A percentile compares a stretch with the other conserved stretches of the same genome.
These are phyloP conservation scores for Liopterus haemorrhoidalis DNA, from an alignment of 2,888 invertebrate species.

Conservation along the genomic window DNA sequence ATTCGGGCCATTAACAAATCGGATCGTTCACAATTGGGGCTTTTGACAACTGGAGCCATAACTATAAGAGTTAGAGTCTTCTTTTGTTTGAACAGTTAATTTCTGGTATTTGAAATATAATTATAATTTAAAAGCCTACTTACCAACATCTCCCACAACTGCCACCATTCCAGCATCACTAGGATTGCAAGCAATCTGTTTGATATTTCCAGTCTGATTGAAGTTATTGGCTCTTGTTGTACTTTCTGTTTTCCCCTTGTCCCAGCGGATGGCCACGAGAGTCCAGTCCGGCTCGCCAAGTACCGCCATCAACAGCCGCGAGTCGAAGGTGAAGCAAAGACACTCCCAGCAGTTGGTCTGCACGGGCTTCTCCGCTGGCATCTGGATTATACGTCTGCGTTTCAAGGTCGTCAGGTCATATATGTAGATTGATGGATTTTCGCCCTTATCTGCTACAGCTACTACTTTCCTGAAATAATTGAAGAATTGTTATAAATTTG, in stretches of 20 bases:
- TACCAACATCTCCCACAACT: constrained; percentile 53
- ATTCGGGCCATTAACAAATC: no score
- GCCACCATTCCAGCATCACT: constrained; percentile 68
- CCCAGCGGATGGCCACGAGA: constrained; percentile 74
- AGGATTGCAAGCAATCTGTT: constrained; percentile 73
- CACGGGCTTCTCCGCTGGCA: constrained; percentile 38
- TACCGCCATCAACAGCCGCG: constrained; percentile 71
- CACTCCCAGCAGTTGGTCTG: constrained; percentile 62
- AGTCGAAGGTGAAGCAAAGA: constrained; percentile 75
- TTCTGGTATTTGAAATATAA: no score
- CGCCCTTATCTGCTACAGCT: constrained; percentile 58
- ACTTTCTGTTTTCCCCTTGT: constrained; percentile 73
- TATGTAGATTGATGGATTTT: constrained; percentile 61
- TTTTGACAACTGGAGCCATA: no score
- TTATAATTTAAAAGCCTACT: no score
- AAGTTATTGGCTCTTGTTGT: constrained; percentile 66
- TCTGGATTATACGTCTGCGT: constrained; percentile 59
- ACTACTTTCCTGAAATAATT: constrained; percentile 53
- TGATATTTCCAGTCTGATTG: constrained; percentile 61
- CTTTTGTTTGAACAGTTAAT: no score
- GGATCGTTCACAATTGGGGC: no score
- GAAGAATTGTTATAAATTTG: no score
- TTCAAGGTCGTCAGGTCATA: constrained; percentile 68
- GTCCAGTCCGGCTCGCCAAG: constrained; percentile 80
- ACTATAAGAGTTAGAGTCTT: no score